Conservation (phyloP, 2,888 invertebrate species). For the Erynnis tages region DNA sequence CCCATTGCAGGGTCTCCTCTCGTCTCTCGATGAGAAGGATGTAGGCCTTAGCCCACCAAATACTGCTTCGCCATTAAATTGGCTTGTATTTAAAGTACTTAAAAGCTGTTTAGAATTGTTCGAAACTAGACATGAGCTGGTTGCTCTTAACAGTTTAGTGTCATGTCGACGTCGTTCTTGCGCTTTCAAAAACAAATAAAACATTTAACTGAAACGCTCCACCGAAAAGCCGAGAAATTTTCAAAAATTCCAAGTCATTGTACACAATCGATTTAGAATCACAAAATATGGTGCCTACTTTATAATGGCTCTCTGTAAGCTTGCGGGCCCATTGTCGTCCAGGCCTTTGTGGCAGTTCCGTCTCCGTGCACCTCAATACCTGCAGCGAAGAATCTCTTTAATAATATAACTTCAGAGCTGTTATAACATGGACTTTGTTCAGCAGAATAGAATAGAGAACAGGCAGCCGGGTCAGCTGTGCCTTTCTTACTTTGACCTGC, state of each 20-base stretch:
- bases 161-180: too few relatives aligned
- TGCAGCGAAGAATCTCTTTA: constrained; percentile 18
- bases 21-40: too few relatives aligned
- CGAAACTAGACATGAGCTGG: too few relatives aligned
- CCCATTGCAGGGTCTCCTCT: too few relatives aligned
- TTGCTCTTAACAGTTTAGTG: too few relatives aligned
- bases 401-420: constrained; percentile 21
- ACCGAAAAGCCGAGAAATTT: too few relatives aligned
- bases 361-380: constrained; percentile 18
- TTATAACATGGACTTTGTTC: constrained; percentile 17
- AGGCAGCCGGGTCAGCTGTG: constrained; percentile 9
- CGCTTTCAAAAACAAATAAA: too few relatives aligned
- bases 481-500: constrained; percentile 17
- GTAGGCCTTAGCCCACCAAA: too few relatives aligned
- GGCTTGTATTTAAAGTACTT: too few relatives aligned
- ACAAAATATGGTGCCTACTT: neutral
- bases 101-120: too few relatives aligned
- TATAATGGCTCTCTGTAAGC: constrained; percentile 1
- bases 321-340: constrained; percentile 12
- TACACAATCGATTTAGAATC: neutral
- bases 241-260: neutral
- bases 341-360: constrained; percentile 14
- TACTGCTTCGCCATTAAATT: too few relatives aligned
- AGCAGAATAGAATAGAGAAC: constrained; percentile 16
- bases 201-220: too few relatives aligned